Percentiles rank a stretch among this genome's conserved stretches.
Conservation (phyloP, 2,888 invertebrate genomes). For the Odontocolon sp. region DNA sequence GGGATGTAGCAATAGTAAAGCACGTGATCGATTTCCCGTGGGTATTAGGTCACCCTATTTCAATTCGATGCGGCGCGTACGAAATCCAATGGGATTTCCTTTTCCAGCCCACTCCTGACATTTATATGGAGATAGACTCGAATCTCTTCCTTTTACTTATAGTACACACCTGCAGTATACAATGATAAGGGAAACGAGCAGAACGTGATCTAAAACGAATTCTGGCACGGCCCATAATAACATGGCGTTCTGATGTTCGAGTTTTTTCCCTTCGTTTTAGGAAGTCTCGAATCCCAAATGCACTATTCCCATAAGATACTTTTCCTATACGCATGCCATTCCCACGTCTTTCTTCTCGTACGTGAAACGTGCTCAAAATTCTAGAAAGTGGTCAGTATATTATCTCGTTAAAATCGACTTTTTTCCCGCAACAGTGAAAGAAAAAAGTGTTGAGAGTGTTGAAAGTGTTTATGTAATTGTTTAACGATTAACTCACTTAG, state of each 20-base stretch:
- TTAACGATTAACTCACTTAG: too few relatives aligned
- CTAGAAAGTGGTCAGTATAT: too few relatives aligned
- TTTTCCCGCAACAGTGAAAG: too few relatives aligned
- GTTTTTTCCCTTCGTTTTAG: background rate
- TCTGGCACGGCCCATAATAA: background rate
- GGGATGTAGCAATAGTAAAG: background rate
- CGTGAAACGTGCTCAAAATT: too few relatives aligned
- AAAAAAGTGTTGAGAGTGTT: too few relatives aligned
- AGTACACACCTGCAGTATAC: background rate
- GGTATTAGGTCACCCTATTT: constrained; percentile 42
- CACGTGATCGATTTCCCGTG: constrained; percentile 49
- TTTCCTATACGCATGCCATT: too few relatives aligned
- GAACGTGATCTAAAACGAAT: background rate
- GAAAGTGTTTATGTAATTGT: too few relatives aligned
- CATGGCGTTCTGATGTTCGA: background rate
- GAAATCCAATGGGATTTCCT: constrained; percentile 41
- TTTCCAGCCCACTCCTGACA: background rate
- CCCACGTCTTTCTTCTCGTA: too few relatives aligned
- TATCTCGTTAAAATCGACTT: too few relatives aligned
- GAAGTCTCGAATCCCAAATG: background rate
- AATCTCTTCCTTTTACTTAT: constrained; percentile 32
- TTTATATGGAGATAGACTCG: constrained; percentile 41
- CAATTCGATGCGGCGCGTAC: constrained; percentile 29
- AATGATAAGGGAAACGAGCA: background rate
- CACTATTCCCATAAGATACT: too few relatives aligned